Evolutionary conservation across 2,888 invertebrate genomes (phyloP).

Genomic region (Drosophila mulleri): DNA sequence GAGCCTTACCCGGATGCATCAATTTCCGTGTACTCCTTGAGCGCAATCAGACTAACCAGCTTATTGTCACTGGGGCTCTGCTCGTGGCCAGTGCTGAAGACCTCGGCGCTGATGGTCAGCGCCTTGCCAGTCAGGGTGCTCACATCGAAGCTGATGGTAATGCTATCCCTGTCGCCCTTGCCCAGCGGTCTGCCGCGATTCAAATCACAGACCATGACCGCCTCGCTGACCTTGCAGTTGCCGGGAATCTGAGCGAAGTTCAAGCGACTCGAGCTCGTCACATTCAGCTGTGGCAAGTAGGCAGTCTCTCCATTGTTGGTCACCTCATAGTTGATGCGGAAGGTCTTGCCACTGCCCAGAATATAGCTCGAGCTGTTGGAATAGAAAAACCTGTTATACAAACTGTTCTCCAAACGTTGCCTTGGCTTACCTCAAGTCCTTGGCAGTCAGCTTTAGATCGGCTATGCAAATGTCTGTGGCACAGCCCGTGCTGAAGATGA

Average conservation of each 20-base stretch:
- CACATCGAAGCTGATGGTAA: slow-evolving; percentile 83
- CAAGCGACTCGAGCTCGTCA: slow-evolving; percentile 85
- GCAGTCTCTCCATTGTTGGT: slow-evolving; percentile 86
- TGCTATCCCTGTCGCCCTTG: slow-evolving; percentile 72
- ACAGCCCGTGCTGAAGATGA: slow-evolving; percentile 85
- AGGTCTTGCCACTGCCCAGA: slow-evolving; percentile 82
- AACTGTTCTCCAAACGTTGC: neutral
- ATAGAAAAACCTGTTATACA: neutral
- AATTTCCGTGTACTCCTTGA: slow-evolving; percentile 84
- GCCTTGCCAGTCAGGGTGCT: slow-evolving; percentile 78
- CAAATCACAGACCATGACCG: slow-evolving; percentile 81
- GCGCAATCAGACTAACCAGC: slow-evolving; percentile 70
- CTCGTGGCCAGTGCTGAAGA: slow-evolving; percentile 84
- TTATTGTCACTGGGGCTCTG: slow-evolving; percentile 78
- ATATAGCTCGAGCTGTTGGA: slow-evolving; percentile 76
- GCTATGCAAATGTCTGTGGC: slow-evolving; percentile 83
- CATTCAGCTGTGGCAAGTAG: slow-evolving; percentile 85
- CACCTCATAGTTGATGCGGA: slow-evolving; percentile 83
- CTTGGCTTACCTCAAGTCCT: slow-evolving; percentile 70
- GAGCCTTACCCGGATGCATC: slow-evolving; percentile 83
- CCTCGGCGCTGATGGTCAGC: slow-evolving; percentile 81
- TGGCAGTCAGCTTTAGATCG: slow-evolving; percentile 81
- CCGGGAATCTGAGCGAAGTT: slow-evolving; percentile 83
- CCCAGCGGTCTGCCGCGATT: slow-evolving; percentile 81
- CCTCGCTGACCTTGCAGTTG: slow-evolving; percentile 75